phyloP scores from a whole-genome alignment of 2,888 invertebrate genomes.

The Osedax frankpressi region DNA sequence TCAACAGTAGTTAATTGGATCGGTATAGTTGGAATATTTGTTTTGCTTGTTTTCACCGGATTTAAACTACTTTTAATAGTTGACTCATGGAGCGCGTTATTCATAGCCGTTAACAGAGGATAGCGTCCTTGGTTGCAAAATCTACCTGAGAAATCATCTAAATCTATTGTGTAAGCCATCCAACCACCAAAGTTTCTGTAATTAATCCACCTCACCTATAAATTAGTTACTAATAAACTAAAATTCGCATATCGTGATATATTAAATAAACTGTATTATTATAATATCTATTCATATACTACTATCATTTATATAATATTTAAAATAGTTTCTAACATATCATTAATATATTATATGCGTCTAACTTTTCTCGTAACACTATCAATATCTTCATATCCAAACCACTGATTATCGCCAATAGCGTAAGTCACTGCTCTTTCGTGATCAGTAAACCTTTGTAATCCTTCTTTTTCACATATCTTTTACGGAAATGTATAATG shows the following conservation, averaged over 20 bases:
- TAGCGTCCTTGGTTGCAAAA: constrained; percentile 3
- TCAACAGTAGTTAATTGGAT: background rate
- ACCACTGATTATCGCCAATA: constrained; percentile 31
- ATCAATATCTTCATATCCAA: constrained; percentile 33
- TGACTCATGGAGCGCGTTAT: too few relatives aligned
- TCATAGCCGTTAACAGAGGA: constrained; percentile 2
- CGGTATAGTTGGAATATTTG: too few relatives aligned
- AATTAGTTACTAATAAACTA: too few relatives aligned
- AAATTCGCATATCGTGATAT: too few relatives aligned
- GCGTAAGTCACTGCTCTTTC: background rate
- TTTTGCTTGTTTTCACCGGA: too few relatives aligned
- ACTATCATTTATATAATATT: too few relatives aligned
- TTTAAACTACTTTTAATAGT: too few relatives aligned
- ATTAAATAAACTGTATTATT: too few relatives aligned
- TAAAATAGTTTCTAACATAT: too few relatives aligned
- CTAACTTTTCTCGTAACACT: constrained; percentile 35
- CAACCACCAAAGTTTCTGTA: constrained; percentile 1
- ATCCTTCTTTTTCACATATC: background rate
- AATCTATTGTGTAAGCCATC: constrained; percentile 7
- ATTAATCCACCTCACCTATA: background rate
- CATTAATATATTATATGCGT: too few relatives aligned
- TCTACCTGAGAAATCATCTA: constrained; percentile 7
- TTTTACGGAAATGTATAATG: too few relatives aligned
- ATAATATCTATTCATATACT: too few relatives aligned
- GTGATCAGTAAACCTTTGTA: background rate